phyloP scores from a whole-genome alignment of 1,140 invertebrate genomes.

The Drosophila ogumai region DNA sequence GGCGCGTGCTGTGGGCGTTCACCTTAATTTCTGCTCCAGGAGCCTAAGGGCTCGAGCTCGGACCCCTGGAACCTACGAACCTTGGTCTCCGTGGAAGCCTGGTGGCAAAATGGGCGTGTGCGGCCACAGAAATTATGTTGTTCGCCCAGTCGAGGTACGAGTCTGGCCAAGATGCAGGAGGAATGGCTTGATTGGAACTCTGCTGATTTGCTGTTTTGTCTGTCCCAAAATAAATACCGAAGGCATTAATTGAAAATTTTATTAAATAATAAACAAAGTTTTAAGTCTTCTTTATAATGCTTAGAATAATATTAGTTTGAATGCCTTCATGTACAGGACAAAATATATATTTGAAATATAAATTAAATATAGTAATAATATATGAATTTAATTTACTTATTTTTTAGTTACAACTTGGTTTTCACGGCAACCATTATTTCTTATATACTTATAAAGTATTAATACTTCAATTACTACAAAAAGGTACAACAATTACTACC shows the following conservation, averaged over 20 bases:
- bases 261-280: background rate
- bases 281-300: background rate
- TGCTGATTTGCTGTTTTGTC: background rate
- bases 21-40: slow-evolving; percentile 63
- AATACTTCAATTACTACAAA: no score
- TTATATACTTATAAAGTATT: no score
- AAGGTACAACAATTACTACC: background rate
- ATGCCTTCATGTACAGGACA: no score
- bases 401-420: background rate
- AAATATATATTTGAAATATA: background rate
- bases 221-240: background rate
- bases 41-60: slow-evolving; percentile 52
- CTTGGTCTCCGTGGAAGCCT: slow-evolving; percentile 27
- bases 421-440: background rate
- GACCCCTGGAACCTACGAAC: slow-evolving; percentile 7
- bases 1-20: slow-evolving; percentile 77
- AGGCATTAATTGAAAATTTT: background rate
- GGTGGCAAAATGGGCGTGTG: slow-evolving; percentile 71
- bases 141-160: slow-evolving; percentile 12
- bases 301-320: background rate
- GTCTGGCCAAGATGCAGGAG: background rate
- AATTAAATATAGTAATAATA: background rate
- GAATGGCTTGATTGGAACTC: background rate
- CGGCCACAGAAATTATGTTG: slow-evolving; percentile 64
- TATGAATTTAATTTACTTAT: background rate